phyloP scores from a whole-genome alignment of 2,797 vertebrate genomes.

The Alca torda region DNA sequence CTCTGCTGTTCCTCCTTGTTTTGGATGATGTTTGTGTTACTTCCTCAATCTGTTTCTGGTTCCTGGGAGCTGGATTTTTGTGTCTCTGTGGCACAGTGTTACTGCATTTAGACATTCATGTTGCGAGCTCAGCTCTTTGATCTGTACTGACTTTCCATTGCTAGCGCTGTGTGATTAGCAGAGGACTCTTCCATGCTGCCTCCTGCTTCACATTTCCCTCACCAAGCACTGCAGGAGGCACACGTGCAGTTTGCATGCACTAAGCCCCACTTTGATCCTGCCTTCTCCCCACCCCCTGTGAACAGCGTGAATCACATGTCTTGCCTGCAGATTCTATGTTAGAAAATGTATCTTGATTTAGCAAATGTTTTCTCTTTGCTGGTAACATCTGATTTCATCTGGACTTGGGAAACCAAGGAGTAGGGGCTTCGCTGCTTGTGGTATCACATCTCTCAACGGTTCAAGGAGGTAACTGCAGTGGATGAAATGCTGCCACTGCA shows the following conservation, averaged over 20 bases:
- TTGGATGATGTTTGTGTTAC: conserved; percentile 45
- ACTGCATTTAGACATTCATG: background rate
- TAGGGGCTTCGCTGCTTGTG: background rate
- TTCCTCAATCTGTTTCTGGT: conserved; percentile 63
- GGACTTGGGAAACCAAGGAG: background rate
- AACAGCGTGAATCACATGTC: background rate
- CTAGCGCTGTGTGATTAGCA: background rate
- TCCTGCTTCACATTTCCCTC: conserved; percentile 47
- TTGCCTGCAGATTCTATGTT: conserved; percentile 1
- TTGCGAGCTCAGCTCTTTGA: conserved; percentile 1
- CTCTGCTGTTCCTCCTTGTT: conserved; percentile 27
- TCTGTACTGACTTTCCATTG: conserved; percentile 7
- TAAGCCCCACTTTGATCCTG: conserved; percentile 28
- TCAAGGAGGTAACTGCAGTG: background rate
- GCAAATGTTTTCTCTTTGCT: conserved; percentile 7
- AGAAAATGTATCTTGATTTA: conserved; percentile 7
- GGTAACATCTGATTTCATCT: conserved; percentile 1
- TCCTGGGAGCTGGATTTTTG: conserved; percentile 32
- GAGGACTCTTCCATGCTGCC: background rate
- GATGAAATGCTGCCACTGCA: background rate
- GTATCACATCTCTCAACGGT: background rate
- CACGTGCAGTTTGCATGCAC: background rate
- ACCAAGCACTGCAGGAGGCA: conserved; percentile 16
- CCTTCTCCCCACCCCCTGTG: background rate
- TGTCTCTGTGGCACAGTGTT: background rate